Conservation (phyloP, 35 echinoderm and acorn worm species). For the Lytechinus variegatus region DNA sequence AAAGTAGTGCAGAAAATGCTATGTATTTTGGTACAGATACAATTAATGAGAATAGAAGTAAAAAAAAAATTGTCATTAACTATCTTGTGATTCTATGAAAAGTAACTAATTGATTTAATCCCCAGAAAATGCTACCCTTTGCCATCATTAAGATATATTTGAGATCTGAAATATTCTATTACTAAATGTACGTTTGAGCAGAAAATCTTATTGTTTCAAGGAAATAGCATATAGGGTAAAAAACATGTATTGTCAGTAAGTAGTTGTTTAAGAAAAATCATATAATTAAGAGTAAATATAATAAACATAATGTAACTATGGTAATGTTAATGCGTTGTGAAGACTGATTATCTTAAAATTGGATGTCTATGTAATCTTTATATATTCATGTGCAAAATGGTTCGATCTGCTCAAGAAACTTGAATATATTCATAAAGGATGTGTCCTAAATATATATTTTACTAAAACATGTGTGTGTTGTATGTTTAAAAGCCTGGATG, state of each 20-base stretch:
- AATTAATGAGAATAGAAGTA: not conserved
- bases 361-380: not conserved
- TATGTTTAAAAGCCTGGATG: not conserved
- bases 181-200: not conserved
- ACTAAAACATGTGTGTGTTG: not conserved
- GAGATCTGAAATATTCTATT: conserved; percentile 9
- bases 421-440: not conserved
- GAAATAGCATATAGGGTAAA: not conserved
- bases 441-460: not conserved
- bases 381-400: not conserved
- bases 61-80: not conserved
- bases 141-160: not conserved
- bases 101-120: not conserved
- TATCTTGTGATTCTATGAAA: not conserved
- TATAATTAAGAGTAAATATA: not conserved
- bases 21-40: not conserved
- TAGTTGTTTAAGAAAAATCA: not conserved
- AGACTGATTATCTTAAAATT: not conserved
- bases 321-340: not conserved
- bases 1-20: not conserved
- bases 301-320: not conserved
- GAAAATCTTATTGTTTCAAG: not conserved
- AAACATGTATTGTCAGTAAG: not conserved
- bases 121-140: not conserved
- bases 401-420: not conserved